Base-by-base conservation (phyloP, 2,113 vertebrate genomes). In the Sapayoa aenigma region DNA sequence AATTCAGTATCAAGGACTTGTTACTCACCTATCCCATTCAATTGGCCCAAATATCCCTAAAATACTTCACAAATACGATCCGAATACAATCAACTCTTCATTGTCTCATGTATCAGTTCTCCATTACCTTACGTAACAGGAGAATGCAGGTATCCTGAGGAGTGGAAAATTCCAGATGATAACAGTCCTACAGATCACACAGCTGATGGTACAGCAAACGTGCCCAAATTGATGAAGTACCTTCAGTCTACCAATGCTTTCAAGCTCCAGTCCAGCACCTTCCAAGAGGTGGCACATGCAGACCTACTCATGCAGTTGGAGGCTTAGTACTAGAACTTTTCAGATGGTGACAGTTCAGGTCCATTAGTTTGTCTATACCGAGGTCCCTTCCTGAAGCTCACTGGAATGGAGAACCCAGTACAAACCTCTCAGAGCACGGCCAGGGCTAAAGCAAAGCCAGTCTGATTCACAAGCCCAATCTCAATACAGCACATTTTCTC, bases 401-500 rank as follows among this genome's bases (percentile, higher is more conserved):
- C 5, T 22, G 47, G 42, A 28, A 55, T 1, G 7, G 22, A 80
- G 23, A 84, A 24, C 4, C 6, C 1, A 6, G 33, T 5, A 72
- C 22, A 59, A 33, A 67, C 12, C 14, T 16, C n/a, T 59, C 44
- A 68, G 53, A 19, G 23, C 33, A 31, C 0, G 5, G n/a, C 21
- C 52, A 1, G 5, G n/a, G 22, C 58, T 24, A 33, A 63, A 67
- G 17, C 53, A 44, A 59, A 86, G 49, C 9, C 72, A 46, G 17
- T 9, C 35, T 77, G 41, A 56, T 16, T 41, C 58, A 41, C 1
- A 3, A 3, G 14, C 20, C 37, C 50, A 60, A 1, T 4, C 39
- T 35, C 0, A 0, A 16, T 14, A 31, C 8, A 30, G 63, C 1
- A 1, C 33, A 15, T 56, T 27, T 59, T 21, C 59, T 50, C 39